phyloP scores from a whole-genome alignment of 2,888 invertebrate species.

The Apamea epomidion region DNA sequence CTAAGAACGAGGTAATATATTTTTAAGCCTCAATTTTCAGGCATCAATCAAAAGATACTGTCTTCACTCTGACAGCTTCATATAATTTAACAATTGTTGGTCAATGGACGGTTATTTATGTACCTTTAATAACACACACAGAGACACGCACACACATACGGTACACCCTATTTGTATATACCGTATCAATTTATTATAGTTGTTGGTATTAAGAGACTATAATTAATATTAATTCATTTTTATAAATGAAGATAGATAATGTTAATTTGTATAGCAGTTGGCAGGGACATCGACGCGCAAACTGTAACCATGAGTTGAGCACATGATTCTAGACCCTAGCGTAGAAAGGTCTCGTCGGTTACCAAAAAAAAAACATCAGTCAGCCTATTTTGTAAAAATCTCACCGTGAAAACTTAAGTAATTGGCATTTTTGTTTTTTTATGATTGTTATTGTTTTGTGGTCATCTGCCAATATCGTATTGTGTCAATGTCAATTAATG shows the following conservation, averaged over 20 bases:
- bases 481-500: too few relatives aligned
- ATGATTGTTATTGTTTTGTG: too few relatives aligned
- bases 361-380: too few relatives aligned
- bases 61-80: constrained; percentile 37
- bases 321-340: too few relatives aligned
- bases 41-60: constrained; percentile 59
- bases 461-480: too few relatives aligned
- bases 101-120: constrained; percentile 31
- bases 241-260: not conserved
- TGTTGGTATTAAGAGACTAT: not conserved
- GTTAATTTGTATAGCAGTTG: not conserved
- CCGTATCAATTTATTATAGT: not conserved
- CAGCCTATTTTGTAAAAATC: too few relatives aligned
- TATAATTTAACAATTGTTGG: constrained; percentile 46
- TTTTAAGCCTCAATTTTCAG: constrained; percentile 56
- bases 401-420: too few relatives aligned
- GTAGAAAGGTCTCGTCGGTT: too few relatives aligned
- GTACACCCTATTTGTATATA: not conserved
- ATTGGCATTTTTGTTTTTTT: too few relatives aligned
- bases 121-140: not conserved
- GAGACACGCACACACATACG: not conserved
- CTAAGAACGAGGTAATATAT: constrained; percentile 48
- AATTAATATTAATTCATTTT: not conserved
- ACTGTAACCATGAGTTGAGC: too few relatives aligned
- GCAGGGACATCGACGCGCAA: too few relatives aligned